A percentile compares a stretch with the other conserved stretches of the same genome.
Conservation (phyloP, 2,113 vertebrate species). For the Tapirus terrestris region DNA sequence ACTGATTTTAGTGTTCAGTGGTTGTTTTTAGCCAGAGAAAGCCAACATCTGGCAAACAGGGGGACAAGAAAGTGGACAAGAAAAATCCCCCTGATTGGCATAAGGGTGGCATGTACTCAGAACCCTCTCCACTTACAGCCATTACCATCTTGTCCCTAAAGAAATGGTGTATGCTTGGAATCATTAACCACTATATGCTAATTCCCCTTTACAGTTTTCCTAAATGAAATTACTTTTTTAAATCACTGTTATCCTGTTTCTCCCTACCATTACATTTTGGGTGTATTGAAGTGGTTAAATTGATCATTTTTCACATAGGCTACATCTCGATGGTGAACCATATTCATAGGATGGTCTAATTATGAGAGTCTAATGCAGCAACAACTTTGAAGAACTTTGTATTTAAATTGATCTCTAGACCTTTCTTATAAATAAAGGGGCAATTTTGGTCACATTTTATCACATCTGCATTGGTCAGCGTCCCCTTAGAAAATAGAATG, state of each 20-base stretch:
- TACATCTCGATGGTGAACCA: background rate
- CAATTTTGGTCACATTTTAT: background rate
- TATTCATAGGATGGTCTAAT: background rate
- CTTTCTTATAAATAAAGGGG: background rate
- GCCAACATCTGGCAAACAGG: background rate
- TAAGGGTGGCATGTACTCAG: background rate
- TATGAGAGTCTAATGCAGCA: background rate
- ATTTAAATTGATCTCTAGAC: background rate
- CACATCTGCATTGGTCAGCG: background rate
- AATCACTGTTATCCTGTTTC: background rate
- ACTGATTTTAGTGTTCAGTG: background rate
- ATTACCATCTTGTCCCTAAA: slow-evolving; percentile 20
- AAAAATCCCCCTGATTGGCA: background rate
- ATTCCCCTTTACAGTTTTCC: background rate
- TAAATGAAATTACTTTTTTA: background rate
- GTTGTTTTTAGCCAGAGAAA: background rate
- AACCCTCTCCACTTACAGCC: background rate
- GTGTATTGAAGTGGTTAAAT: background rate
- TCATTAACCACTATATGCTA: background rate
- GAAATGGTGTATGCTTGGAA: background rate
- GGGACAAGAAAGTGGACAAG: background rate
- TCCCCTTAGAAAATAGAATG: background rate
- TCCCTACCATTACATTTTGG: background rate
- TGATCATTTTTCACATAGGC: background rate
- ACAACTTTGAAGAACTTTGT: background rate